Percentiles rank a stretch among this genome's conserved stretches.
Conservation (phyloP, 1,140 invertebrate species). For the Zaprionus tsacasi region DNA sequence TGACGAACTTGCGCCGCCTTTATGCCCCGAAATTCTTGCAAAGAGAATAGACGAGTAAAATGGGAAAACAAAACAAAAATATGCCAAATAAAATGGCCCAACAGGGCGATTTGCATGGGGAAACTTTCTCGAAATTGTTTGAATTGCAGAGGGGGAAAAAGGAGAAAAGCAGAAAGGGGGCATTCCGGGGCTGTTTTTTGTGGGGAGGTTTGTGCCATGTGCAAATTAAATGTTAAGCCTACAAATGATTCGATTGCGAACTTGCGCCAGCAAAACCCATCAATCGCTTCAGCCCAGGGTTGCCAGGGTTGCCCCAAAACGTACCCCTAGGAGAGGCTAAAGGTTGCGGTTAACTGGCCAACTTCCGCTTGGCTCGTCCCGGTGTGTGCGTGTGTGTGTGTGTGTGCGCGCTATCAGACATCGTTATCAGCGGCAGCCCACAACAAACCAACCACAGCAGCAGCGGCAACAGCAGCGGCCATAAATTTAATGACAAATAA, state of each 20-base stretch:
- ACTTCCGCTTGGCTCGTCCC: background rate
- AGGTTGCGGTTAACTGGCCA: constrained; percentile 30
- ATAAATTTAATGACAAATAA: constrained; percentile 27
- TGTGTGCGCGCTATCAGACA: constrained; percentile 21
- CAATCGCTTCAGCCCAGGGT: constrained; percentile 11
- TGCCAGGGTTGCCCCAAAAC: background rate
- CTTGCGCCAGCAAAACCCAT: constrained; percentile 20
- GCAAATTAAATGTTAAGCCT: constrained; percentile 77
- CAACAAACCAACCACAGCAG: constrained; percentile 17
- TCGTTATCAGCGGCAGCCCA: constrained; percentile 21
- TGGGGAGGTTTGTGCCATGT: constrained; percentile 48
- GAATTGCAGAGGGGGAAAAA: background rate
- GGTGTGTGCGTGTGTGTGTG: too few species aligned
- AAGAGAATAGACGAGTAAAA: background rate
- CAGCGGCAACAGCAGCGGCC: constrained; percentile 15
- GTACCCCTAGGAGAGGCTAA: constrained; percentile 2
- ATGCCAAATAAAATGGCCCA: constrained; percentile 19
- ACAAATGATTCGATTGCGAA: constrained; percentile 71
- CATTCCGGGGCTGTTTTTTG: background rate
- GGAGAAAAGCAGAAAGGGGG: background rate
- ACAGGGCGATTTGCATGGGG: background rate
- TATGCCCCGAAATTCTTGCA: background rate
- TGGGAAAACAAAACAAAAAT: constrained; percentile 15
- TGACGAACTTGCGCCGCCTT: background rate
- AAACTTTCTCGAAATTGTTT: constrained; percentile 31